Evolutionary conservation across 2,888 invertebrate genomes (phyloP), one percentile per base, ranked within the genome.

Genomic region (Lithophane leautieri): DNA sequence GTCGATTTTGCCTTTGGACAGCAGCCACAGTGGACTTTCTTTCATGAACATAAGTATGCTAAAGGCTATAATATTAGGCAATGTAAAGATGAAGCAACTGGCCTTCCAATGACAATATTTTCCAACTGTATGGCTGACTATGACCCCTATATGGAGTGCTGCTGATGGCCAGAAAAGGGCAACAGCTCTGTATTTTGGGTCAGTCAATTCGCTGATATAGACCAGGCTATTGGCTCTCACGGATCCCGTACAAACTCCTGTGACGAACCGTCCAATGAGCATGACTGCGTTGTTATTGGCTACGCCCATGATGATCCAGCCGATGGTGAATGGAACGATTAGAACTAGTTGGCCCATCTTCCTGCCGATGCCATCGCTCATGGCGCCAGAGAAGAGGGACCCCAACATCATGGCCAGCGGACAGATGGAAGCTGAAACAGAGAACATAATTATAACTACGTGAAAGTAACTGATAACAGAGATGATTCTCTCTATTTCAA

Each of bases 21-120:
- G 87, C 50, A 94, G 75, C 94, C 94, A 94, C 7, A 93, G 66
- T 2, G 94, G 94, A 47, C 93, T 94, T 85, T 94, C 94, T 88
- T 91, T 91, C 52, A 93, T 78, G 70, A 88, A 86, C 12, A 92
- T 4, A 0, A 93, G 61, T 22, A 91, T 73, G 1, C 81, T 16
- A 25, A 90, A 86, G 61, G 90, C 78, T 28, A 91, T 2, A 11
- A 91, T n/a, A 76, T 84, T 90, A 1, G 93, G 91, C 25, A 89
- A 60, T 9, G 85, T 79, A 62, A 90, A 93, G 9, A 93, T 72
- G 16, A 87, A 89, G n/a, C 92, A 89, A 16, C 86, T 83, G 0
- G 80, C 79, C 78, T 89, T 91, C 94, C 94, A 94, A 47, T 90
- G 73, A 8, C 90, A 70, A 67, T 89, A 91, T 25, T 86, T 84